Evolutionary conservation across 2,113 vertebrate species (phyloP), one percentile per base, ranked within the genome.

Genomic region (Caracal caracal): DNA sequence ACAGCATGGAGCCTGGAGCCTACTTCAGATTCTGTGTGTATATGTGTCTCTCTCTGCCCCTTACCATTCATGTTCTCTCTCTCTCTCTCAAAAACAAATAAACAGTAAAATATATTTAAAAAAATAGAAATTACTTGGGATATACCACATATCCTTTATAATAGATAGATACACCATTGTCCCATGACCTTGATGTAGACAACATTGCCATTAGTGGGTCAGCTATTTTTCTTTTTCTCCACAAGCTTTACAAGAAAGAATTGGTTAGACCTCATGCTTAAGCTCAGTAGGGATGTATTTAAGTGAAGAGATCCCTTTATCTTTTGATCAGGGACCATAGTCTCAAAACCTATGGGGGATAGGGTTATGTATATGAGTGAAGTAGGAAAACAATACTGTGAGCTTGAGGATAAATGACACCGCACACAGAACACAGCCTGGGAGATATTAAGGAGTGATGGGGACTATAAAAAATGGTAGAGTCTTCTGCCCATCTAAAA

Each of bases 231-330:
- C 35, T 49, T 49, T 19, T 56, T 4, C 16, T 65, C 22, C 35
- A 66, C 40, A 95, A 94, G n/a, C 47, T 94, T 94, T 94, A 76
- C 3, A 65, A 49, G 61, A 56, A 94, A n/a, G n/a, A 30, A 96
- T 35, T 88, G 20, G n/a, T 87, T 40, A 56, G 68, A 65, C 1
- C 70, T 94, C n/a, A 81, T 93, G 43, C 56, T 79, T 82, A 43
- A 93, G 6, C 5, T 78, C 30, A 63, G 0, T 12, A 63, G n/a
- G 5, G 20, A 51, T 76, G n/a, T 40, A 76, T 90, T 81, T 82
- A 93, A 75, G 30, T 86, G 20, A 56, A 90, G 81, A 68, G 10
- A 10, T 22, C 3, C 28, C 40, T 10, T 10, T 92, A 43, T 63
- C 15, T 65, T 88, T 91, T 91, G 68, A 84, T 88, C 33, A 78